phyloP scores from a whole-genome alignment of 2,888 invertebrate genomes.

The Dryomyza anilis region DNA sequence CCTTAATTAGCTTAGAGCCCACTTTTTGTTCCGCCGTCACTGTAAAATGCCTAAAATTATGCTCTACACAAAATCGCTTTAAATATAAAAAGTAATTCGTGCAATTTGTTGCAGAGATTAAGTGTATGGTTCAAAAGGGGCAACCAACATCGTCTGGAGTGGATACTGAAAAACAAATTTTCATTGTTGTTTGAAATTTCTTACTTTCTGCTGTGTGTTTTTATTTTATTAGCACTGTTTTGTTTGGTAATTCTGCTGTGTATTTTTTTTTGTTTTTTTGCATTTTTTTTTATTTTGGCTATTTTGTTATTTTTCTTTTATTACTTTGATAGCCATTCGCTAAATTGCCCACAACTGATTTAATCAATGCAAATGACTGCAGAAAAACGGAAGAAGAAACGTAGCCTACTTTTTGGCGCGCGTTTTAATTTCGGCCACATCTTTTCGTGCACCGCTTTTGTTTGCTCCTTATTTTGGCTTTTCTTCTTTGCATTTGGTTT shows the following conservation, averaged over 20 bases:
- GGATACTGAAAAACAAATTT: too few species aligned
- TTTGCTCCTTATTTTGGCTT: too few species aligned
- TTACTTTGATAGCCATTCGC: not conserved
- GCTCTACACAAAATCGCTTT: not conserved
- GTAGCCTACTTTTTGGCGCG: not conserved
- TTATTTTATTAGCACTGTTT: too few species aligned
- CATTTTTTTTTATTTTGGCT: not conserved
- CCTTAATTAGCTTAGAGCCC: too few species aligned
- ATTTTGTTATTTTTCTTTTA: not conserved
- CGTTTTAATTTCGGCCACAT: not conserved
- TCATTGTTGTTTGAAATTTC: too few species aligned
- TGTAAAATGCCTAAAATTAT: not conserved
- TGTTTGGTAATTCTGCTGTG: not conserved
- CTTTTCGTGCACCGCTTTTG: too few species aligned
- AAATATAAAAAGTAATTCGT: not conserved
- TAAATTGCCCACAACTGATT: slow-evolving; percentile 24
- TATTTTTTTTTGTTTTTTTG: not conserved
- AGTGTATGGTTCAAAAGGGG: not conserved
- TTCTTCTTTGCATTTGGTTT: too few species aligned
- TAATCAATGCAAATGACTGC: slow-evolving; percentile 24
- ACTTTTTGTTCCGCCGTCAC: too few species aligned
- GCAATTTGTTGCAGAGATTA: not conserved
- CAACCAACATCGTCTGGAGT: not conserved
- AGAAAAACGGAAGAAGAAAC: not conserved
- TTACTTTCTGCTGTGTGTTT: too few species aligned